Conservation (phyloP, 2,113 vertebrate species). For the Ploceus nigricollis region DNA sequence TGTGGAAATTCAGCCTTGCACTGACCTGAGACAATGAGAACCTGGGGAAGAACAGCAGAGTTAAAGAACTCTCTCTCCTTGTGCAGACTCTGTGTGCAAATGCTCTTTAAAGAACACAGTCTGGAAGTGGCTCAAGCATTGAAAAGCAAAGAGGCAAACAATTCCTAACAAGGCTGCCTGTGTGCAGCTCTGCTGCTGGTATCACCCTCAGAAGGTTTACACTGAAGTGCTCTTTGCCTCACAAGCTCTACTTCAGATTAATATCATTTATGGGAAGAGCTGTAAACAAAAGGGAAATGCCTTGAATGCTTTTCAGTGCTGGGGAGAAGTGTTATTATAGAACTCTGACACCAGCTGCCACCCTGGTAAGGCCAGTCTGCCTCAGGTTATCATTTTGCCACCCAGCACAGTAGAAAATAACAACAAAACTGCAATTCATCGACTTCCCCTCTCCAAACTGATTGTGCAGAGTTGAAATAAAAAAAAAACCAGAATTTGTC, state of each 20-base stretch:
- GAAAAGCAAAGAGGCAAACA: constrained; percentile 55
- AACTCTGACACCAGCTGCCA: constrained; percentile 56
- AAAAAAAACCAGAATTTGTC: not conserved
- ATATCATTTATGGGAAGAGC: constrained; percentile 63
- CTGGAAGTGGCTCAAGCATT: constrained; percentile 54
- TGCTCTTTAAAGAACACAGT: constrained; percentile 37
- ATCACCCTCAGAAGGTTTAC: constrained; percentile 62
- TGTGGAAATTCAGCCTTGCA: not conserved
- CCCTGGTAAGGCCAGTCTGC: constrained; percentile 2
- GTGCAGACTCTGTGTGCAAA: not conserved
- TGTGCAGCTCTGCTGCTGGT: constrained; percentile 14
- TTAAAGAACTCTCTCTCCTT: not conserved
- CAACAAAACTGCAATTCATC: not conserved
- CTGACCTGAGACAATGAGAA: not conserved
- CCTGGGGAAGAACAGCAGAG: not conserved
- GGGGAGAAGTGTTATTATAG: constrained; percentile 35
- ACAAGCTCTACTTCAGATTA: constrained; percentile 48
- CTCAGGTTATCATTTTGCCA: constrained; percentile 12
- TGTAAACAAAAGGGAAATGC: constrained; percentile 65
- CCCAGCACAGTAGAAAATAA: not conserved
- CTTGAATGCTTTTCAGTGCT: constrained; percentile 27
- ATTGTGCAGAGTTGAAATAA: not conserved
- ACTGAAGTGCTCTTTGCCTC: constrained; percentile 57
- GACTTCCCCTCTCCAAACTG: not conserved
- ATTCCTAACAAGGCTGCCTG: constrained; percentile 79